Evolutionary conservation across 2,888 invertebrate species (phyloP).

Genomic region (Diabrotica balteata): DNA sequence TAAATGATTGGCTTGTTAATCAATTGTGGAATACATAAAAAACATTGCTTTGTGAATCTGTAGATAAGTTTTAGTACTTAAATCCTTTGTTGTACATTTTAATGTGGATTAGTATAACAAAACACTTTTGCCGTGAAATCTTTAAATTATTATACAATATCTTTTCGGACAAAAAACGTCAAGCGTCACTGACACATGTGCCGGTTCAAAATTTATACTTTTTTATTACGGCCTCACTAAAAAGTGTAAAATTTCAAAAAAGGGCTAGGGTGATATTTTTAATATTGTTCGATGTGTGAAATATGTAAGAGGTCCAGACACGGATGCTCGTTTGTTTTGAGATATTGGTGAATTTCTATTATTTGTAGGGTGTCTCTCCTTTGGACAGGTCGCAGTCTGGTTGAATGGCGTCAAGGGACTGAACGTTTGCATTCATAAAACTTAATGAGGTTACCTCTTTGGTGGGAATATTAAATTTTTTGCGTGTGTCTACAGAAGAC

Average conservation of each 20-base stretch:
- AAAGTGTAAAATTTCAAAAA: slow-evolving; percentile 45
- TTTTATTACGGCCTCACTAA: slow-evolving; percentile 34
- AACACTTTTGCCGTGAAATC: too few relatives aligned
- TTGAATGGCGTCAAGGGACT: background rate
- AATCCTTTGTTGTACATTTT: too few relatives aligned
- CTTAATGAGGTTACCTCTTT: too few relatives aligned
- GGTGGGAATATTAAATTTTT: too few relatives aligned
- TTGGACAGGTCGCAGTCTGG: background rate
- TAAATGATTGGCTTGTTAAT: too few relatives aligned
- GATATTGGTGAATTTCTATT: slow-evolving; percentile 48
- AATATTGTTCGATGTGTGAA: slow-evolving; percentile 48
- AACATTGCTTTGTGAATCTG: too few relatives aligned
- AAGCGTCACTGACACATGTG: slow-evolving; percentile 12
- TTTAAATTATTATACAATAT: background rate
- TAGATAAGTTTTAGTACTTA: too few relatives aligned
- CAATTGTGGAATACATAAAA: too few relatives aligned
- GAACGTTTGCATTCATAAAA: background rate
- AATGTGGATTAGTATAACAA: too few relatives aligned
- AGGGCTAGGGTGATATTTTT: slow-evolving; percentile 49
- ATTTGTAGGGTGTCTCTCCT: slow-evolving; percentile 30
- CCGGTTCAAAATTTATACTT: slow-evolving; percentile 12
- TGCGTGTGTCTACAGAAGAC: too few relatives aligned
- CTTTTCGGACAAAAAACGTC: slow-evolving; percentile 5
- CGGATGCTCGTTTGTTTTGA: slow-evolving; percentile 45
- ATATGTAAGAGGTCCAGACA: slow-evolving; percentile 44